A percentile compares a stretch with the other conserved stretches of the same genome.
Evolutionary conservation across 2,113 vertebrate species (phyloP).

Genomic region (Mionectes macconnelli): DNA sequence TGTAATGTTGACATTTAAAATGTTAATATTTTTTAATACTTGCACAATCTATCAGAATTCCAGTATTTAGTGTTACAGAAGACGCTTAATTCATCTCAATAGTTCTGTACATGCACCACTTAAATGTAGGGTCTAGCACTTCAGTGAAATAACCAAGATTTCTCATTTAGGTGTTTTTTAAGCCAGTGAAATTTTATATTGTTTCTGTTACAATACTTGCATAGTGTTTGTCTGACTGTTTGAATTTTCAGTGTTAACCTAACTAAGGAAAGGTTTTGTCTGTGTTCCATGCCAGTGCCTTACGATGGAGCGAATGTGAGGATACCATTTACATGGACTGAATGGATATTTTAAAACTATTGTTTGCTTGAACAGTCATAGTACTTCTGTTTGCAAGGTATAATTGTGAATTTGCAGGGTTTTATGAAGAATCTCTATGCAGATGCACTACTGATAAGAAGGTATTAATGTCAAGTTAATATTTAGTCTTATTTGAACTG

Average conservation of each 20-base stretch:
- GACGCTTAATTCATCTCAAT: background rate
- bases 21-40: slow-evolving; percentile 51
- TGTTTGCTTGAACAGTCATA: background rate
- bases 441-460: slow-evolving; percentile 41
- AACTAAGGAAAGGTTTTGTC: background rate
- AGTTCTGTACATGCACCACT: slow-evolving; percentile 26
- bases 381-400: background rate
- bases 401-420: slow-evolving; percentile 4
- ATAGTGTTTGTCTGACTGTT: slow-evolving; percentile 7
- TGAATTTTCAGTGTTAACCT: slow-evolving; percentile 30
- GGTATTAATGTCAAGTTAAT: background rate
- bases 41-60: slow-evolving; percentile 46
- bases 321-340: background rate
- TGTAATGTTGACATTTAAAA: slow-evolving; percentile 46
- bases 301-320: background rate
- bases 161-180: slow-evolving; percentile 26
- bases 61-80: slow-evolving; percentile 15
- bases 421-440: slow-evolving; percentile 29
- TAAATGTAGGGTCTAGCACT: slow-evolving; percentile 13
- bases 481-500: background rate
- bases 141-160: background rate
- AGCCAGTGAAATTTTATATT: slow-evolving; percentile 25
- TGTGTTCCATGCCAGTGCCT: background rate
- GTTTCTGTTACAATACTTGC: slow-evolving; percentile 24
- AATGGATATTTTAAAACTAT: background rate